A percentile compares a stretch with the other conserved stretches of the same genome.
Conservation (phyloP, 2,888 invertebrate species). For the Hypomecis atomaria region DNA sequence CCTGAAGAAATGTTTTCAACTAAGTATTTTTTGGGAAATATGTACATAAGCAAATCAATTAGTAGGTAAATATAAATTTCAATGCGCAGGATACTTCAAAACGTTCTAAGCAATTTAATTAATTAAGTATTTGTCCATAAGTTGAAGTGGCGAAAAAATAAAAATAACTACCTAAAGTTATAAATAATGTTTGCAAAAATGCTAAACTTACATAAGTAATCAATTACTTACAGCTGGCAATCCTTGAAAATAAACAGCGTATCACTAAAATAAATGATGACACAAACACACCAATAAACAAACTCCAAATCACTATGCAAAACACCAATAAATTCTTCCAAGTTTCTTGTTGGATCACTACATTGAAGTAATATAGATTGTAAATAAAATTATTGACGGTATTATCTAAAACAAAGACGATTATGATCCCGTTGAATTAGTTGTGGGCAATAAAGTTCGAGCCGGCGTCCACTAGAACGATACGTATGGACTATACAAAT, state of each 20-base stretch:
- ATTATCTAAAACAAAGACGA: slow-evolving; percentile 52
- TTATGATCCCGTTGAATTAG: slow-evolving; percentile 58
- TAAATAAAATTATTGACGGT: slow-evolving; percentile 48
- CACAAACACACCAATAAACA: slow-evolving; percentile 73
- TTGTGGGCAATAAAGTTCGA: slow-evolving; percentile 61
- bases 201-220: slow-evolving; percentile 23
- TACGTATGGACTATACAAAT: slow-evolving; percentile 84
- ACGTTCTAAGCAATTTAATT: too few species aligned
- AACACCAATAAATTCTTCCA: slow-evolving; percentile 66
- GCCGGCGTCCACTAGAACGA: slow-evolving; percentile 71
- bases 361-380: slow-evolving; percentile 43
- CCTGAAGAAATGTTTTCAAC: too few species aligned
- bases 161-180: background rate
- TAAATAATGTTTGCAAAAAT: slow-evolving; percentile 1
- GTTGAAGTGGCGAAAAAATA: background rate
- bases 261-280: slow-evolving; percentile 65
- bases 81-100: too few species aligned
- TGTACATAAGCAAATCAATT: too few species aligned
- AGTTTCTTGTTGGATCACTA: slow-evolving; percentile 74
- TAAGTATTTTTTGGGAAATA: too few species aligned
- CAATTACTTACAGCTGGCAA: slow-evolving; percentile 68
- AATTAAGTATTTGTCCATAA: too few species aligned
- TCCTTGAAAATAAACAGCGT: slow-evolving; percentile 55
- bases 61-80: too few species aligned
- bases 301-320: slow-evolving; percentile 65